These are phyloP conservation scores for Ceratina australensis DNA, from an alignment of 1,140 invertebrate genomes.

Conservation along the genomic window DNA sequence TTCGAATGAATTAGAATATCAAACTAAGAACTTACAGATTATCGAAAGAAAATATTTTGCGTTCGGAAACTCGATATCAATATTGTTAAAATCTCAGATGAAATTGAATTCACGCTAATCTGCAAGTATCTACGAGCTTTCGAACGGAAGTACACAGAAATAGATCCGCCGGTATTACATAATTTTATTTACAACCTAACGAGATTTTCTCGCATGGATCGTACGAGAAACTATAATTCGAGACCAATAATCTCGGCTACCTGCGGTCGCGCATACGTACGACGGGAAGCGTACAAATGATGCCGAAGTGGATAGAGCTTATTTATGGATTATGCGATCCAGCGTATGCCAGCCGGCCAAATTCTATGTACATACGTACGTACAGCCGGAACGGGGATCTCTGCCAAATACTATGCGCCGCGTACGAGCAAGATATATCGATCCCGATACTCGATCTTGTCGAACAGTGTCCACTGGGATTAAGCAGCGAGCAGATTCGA, in stretches of 20 bases:
- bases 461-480: conserved; percentile 16
- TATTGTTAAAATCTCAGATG: too few species aligned
- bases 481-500: background rate
- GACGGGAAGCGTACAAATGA: conserved; percentile 7
- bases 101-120: too few species aligned
- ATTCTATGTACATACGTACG: conserved; percentile 26
- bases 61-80: too few species aligned
- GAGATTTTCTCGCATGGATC: background rate
- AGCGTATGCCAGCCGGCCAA: conserved; percentile 57
- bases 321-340: conserved; percentile 72
- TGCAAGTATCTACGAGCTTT: too few species aligned
- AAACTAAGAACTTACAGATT: too few species aligned
- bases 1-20: too few species aligned
- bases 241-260: conserved; percentile 26
- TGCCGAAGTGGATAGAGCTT: conserved; percentile 55
- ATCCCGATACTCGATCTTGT: conserved; percentile 4
- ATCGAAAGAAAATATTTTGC: too few species aligned
- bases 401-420: conserved; percentile 50
- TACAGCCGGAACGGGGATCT: conserved; percentile 22
- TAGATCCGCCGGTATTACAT: too few species aligned
- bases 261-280: conserved; percentile 15
- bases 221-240: background rate
- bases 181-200: too few species aligned
- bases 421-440: conserved; percentile 28
- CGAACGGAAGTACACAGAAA: too few species aligned